Percentiles rank a stretch among this genome's conserved stretches.
These are phyloP conservation scores for Oreochromis tanganicae DNA, from an alignment of 2,113 vertebrate species.

Conservation along the genomic window DNA sequence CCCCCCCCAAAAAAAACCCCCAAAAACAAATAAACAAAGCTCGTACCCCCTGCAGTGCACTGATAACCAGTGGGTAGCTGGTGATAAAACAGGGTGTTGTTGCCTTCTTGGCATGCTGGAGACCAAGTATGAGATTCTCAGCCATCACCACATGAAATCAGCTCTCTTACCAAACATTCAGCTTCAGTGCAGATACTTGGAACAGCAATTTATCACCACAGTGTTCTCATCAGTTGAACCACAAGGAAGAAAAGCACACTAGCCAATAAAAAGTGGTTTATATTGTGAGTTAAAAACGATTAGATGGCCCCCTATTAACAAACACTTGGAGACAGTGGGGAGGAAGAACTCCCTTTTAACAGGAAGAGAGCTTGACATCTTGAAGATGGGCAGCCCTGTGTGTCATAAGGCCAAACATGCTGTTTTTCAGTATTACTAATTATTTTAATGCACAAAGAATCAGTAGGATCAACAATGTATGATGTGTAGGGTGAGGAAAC, in stretches of 20 bases:
- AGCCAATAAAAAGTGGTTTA: not conserved
- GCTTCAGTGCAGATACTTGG: not conserved
- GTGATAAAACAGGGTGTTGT: not conserved
- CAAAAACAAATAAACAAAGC: not conserved
- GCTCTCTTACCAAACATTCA: not conserved
- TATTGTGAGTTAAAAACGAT: fast-evolving
- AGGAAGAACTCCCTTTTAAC: not conserved
- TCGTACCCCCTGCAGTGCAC: not conserved
- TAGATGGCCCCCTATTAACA: not conserved
- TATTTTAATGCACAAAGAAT: not conserved
- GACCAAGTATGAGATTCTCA: not conserved
- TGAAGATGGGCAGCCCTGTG: not conserved
- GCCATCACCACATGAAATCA: not conserved
- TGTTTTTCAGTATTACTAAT: not conserved
- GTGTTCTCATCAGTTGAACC: not conserved
- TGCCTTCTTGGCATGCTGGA: not conserved
- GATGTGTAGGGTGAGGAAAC: fast-evolving
- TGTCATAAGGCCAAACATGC: not conserved
- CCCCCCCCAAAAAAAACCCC: fast-evolving
- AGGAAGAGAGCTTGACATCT: not conserved
- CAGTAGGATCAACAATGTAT: not conserved
- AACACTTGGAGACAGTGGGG: not conserved
- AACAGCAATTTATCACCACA: not conserved
- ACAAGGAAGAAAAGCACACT: not conserved
- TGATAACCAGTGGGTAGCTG: not conserved